Evolutionary conservation across 1,140 invertebrate species (phyloP).

Genomic region (Neomicropteryx cornuta): DNA sequence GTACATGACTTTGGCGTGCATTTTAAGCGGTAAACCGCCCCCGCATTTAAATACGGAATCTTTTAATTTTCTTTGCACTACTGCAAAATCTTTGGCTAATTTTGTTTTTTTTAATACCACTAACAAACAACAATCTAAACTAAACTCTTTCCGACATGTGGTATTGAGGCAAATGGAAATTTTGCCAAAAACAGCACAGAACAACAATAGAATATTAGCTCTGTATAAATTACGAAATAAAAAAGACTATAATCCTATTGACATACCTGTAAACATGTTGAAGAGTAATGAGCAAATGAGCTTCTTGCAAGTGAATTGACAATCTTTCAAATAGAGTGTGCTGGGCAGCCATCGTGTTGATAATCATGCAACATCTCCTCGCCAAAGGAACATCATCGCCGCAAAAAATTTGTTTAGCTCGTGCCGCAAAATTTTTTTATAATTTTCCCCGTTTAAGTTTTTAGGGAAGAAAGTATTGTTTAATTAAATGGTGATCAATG

Average conservation of each 20-base stretch:
- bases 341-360: no score
- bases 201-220: neutral
- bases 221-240: slow-evolving; percentile 4
- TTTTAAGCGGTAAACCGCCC: slow-evolving; percentile 6
- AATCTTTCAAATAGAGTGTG: no score
- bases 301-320: neutral
- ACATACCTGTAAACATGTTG: slow-evolving; percentile 1
- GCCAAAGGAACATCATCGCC: no score
- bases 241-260: slow-evolving; percentile 8
- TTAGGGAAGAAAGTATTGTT: no score
- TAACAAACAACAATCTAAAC: neutral
- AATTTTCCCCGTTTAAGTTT: no score
- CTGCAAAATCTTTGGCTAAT: slow-evolving; percentile 1
- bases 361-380: no score
- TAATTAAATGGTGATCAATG: no score
- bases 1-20: slow-evolving; percentile 6
- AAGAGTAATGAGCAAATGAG: slow-evolving; percentile 2
- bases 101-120: slow-evolving; percentile 3
- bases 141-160: slow-evolving; percentile 6
- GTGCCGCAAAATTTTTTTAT: no score
- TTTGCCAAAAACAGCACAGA: neutral
- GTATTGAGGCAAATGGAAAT: slow-evolving; percentile 6
- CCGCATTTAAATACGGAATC: neutral
- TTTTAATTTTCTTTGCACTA: slow-evolving; percentile 3
- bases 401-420: no score